A percentile compares a stretch with the other conserved stretches of the same genome.
Evolutionary conservation across 2,113 vertebrate genomes (phyloP).

Genomic region (Holacanthus passer): DNA sequence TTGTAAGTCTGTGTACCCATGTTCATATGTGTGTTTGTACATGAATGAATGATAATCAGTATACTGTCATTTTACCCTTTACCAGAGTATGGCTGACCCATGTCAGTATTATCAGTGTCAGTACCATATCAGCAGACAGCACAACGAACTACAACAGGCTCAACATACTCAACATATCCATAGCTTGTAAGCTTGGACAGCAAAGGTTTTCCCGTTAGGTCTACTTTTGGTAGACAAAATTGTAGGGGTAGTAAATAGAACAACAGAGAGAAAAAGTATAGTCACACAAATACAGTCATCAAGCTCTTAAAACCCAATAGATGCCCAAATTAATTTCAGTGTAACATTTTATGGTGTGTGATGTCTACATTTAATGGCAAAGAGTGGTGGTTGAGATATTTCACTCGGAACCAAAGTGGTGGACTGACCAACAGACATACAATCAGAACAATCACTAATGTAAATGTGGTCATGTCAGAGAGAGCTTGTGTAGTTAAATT

Average conservation of each 20-base stretch:
- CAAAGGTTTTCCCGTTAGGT: neutral
- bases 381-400: neutral
- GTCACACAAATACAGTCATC: too few relatives aligned
- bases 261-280: neutral
- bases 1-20: neutral
- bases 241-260: neutral
- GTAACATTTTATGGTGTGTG: too few relatives aligned
- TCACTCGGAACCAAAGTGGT: neutral
- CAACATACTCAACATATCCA: neutral
- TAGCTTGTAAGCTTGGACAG: neutral
- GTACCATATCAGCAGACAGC: neutral
- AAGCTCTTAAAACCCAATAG: neutral
- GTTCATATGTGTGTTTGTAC: neutral
- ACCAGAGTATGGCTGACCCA: constrained; percentile 8
- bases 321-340: neutral
- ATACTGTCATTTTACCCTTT: constrained; percentile 33
- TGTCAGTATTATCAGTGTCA: constrained; percentile 1
- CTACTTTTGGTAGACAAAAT: neutral
- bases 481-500: neutral
- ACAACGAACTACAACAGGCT: neutral
- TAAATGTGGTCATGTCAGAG: neutral
- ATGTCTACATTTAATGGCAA: neutral
- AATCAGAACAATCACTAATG: neutral
- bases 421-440: neutral
- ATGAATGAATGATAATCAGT: neutral